Evolutionary conservation across 64 coral and sea anemone genomes (phyloP), one percentile per base, ranked within the genome.

Genomic region (Stichodactyla helianthus): DNA sequence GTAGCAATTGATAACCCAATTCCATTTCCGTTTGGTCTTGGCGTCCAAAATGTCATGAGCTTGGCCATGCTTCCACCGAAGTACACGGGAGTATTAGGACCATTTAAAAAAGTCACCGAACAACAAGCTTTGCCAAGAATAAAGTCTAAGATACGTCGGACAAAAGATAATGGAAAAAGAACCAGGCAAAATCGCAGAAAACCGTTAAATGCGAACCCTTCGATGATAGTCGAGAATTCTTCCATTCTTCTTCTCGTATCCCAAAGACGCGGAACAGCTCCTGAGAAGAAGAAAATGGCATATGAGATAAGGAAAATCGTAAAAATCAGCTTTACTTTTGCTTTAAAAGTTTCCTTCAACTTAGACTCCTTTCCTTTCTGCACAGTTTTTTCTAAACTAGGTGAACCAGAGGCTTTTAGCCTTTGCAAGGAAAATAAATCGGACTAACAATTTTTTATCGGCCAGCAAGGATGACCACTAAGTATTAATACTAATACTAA

Each of bases 221-320:
- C 94, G 18, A 96, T n/a, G 17, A 83, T n/a, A 79, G 71, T 86
- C 2, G 87, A 89, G 81, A 96, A 90, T 5, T 88, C 89, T 52
- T 86, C 82, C 17, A 93, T 79, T 57, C 91, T 83, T 53, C 88
- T 89, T 17, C 79, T 89, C 3, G 91, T 96, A 64, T 96, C 94
- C 94, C 94, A 96, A 50, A 96, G 81, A 50, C 94, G 94, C 85
- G 94, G 94, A 51, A 96, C 94, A 56, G 94, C 94, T 79, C 94
- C 94, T 96, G 28, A 4, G 52, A 18, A 93, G 19, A 50, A 52
- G 7, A 79, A n/a, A n/a, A 20, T 18, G 18, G 17, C 4, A 71
- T 9, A 71, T 74, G 10, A 31, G 2, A 31, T 14, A 20, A 22
- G n/a, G n/a, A 6, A 13, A 27, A 25, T 71, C 0, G 55, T 9